Evolutionary conservation across 2,888 invertebrate species (phyloP), one percentile per base, ranked within the genome.

Genomic region (Limnephilus lunatus): DNA sequence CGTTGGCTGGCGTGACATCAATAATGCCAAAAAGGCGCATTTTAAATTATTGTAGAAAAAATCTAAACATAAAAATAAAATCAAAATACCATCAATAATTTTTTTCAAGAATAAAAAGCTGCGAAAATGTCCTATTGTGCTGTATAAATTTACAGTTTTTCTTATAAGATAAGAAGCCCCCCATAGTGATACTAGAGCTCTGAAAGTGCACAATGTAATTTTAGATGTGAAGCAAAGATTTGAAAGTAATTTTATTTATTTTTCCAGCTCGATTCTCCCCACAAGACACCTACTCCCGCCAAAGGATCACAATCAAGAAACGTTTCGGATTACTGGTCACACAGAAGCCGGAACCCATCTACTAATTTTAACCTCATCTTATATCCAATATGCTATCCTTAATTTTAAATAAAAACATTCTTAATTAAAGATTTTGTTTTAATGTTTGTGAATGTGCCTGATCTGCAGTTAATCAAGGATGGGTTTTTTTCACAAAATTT

Each of bases 231-330:
- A 5, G 48, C 68, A 5, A 32, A 14, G 32, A 48, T 81, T 87
- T 81, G 89, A 81, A 90, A 91, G 14, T 7, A 14, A 12, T 25
- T 25, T 83, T 83, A 35, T 83, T 32, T 86, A n/a, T 44, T 30
- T 86, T 86, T 86, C 44, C 95, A 98, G 99, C 99, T 92, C 97
- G 99, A 86, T 99, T 99, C 95, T 99, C 99, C 1, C 99, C 99
- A 0, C 99, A 99, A 95, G 99, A 99, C 95, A 98, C 98, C 95
- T 99, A 98, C 95, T 99, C 99, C 1, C 97, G 98, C 94, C 98
- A 99, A 94, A 96, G 99, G 94, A 97, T 99, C 93, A 98, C 97
- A 15, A 97, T 99, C 93, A 99, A 99, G 96, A 98, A 98, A 95
- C 97, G 99, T 94, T 99, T 98, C 95, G 98, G 98, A 35, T 96